Conservation (phyloP, 1,140 invertebrate species). For the Armadillidium nasatum region DNA sequence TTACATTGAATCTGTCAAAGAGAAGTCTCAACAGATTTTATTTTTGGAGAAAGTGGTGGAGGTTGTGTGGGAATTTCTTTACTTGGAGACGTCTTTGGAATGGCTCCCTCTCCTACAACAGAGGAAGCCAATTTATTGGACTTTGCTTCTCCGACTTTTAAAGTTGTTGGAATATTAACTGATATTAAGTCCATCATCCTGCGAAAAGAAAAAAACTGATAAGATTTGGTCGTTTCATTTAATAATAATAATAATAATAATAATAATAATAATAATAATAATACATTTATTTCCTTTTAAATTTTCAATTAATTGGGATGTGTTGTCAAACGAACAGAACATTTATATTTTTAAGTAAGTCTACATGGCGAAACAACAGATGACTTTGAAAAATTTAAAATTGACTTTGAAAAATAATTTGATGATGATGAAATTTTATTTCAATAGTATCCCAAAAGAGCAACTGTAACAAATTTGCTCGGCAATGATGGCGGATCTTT, state of each 20-base stretch:
- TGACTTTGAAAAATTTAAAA: too few species aligned
- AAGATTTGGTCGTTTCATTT: background rate
- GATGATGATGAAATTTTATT: too few species aligned
- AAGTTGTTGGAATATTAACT: background rate
- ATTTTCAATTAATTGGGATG: background rate
- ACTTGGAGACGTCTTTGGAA: background rate
- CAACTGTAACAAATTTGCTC: too few species aligned
- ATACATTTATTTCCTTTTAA: background rate
- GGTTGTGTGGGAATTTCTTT: background rate
- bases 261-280: background rate
- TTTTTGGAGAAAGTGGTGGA: background rate
- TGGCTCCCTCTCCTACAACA: background rate
- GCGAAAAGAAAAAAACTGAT: background rate
- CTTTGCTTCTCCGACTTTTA: background rate
- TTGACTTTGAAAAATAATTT: too few species aligned
- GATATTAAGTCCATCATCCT: background rate
- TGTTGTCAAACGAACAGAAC: background rate
- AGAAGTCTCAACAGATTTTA: background rate
- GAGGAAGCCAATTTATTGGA: background rate
- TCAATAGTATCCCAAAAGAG: too few species aligned
- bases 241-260: background rate
- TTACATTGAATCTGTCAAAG: background rate
- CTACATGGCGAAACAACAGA: too few species aligned
- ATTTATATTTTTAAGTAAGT: background rate
- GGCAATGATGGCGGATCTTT: too few species aligned